Base-by-base conservation (phyloP, 92 coral and sea anemone species). In the Zoanthus gigantus region DNA sequence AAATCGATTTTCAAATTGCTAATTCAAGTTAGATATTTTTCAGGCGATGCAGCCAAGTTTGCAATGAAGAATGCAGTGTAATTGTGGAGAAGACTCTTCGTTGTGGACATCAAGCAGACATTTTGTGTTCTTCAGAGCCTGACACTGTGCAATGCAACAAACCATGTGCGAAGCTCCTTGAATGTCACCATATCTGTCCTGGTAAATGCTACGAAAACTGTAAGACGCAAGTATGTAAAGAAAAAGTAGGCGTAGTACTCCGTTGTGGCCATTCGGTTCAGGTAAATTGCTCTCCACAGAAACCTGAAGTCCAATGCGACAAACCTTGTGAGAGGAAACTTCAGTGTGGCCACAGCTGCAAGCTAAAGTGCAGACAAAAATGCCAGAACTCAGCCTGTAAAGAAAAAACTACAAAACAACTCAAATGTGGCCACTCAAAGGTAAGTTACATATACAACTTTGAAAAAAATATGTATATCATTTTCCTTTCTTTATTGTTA, bases 261-360 rank as follows among this genome's bases (percentile, higher is more conserved):
- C 47, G 83, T 16, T 91, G 94, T 73, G 92, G 93, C 60, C 98
- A 94, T 88, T 42, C 61, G 47, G 52, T 85, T 31, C 60, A 46
- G 34, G 81, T 93, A 42, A 28, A 77, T 76, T 94, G 98, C 74
- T 86, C 63, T 77, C 47, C 73, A 48, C 17, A 45, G 3, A 53
- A 73, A 69, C 48, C 50, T 6, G 91, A 87, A 8, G 31, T 79
- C 29, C 2, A 47, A 7, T 89, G 92, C 61, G 46, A 61, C 6
- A 3, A 74, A 13, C 88, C 84, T 14, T 89, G 92, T 50, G 72
- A 75, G 11, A 83, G 30, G 52, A 16, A 74, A 75, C 86, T 75
- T 47, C 72, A 5, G 0, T 92, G 95, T 83, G 88, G 88, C 63
- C 95, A 94, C 57, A 28, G 65, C 16, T 91, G 91, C 63, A 42